Base-by-base conservation (phyloP, 1,140 invertebrate species). In the Trichonephila clavipes region DNA sequence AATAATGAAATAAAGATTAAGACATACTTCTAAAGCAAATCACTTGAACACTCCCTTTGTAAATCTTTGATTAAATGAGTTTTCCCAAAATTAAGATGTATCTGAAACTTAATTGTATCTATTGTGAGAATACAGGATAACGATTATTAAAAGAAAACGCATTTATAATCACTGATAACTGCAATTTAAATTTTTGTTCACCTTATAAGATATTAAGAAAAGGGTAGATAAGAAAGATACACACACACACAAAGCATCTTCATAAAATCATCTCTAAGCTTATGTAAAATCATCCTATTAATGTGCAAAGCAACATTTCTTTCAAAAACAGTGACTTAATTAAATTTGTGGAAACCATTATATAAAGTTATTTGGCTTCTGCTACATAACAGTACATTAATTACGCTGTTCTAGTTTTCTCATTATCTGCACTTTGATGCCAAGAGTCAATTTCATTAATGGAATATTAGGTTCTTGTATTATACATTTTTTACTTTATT, bases 331-430 rank as follows among this genome's bases (percentile, higher is more conserved):
- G 4, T 18, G 28, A 34, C 24, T 77, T 77, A 77, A 77, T 77
- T 77, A 77, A 77, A 77, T 77, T 77, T 77, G 69, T 40, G 69
- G 40, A 77, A 34, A 28, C 24, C 69, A 77, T 77, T 77, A 77
- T 77, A 34, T 28, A 19, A 77, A 77, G 69, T 77, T 77, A 77
- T 77, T 77, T 77, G 69, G 69, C 69, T 77, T 34, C 69, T 77
- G 28, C 69, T 14, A 77, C 69, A 77, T 77, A 77, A 77, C 34
- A 77, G 69, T 77, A 34, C 24, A 77, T 77, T 77, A 77, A 77
- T 77, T 77, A 77, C 34, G 69, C 69, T 40, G 18, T 77, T 18
- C 69, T 77, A 77, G 69, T 77, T 77, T 77, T 40, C 69, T 77
- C 69, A 77, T 77, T 77, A 77, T 24, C 28, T 19, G 28, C 14